A percentile compares a stretch with the other conserved stretches of the same genome.
Conservation (phyloP, 2,797 vertebrate genomes). For the Kryptopterus vitreolus region DNA sequence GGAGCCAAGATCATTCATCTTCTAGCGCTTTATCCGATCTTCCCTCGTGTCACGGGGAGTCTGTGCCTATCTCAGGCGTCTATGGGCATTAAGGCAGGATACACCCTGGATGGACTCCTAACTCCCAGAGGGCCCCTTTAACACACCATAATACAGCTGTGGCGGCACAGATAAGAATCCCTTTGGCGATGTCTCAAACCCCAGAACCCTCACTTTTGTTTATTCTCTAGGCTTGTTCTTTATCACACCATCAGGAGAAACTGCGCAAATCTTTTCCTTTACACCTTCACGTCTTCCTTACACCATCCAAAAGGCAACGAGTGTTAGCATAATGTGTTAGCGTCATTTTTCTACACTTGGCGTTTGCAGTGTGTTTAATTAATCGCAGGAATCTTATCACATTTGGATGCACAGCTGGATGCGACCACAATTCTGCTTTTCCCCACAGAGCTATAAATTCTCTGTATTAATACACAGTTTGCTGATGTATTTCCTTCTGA, state of each 20-base stretch:
- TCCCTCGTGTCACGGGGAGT: no score
- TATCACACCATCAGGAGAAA: slow-evolving; percentile 16
- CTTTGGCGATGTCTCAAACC: slow-evolving; percentile 32
- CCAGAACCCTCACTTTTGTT: slow-evolving; percentile 9
- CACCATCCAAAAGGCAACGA: not conserved
- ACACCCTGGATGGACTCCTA: no score
- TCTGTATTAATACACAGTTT: not conserved
- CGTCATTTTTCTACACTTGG: not conserved
- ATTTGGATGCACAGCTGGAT: not conserved
- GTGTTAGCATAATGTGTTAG: no score
- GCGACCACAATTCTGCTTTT: not conserved
- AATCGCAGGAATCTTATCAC: no score
- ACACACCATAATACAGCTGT: slow-evolving; percentile 28
- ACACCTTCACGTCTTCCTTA: not conserved
- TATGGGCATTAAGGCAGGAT: no score
- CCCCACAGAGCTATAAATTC: not conserved
- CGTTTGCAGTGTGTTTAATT: not conserved
- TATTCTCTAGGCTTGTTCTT: slow-evolving; percentile 4
- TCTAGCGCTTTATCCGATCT: no score
- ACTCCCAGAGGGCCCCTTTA: slow-evolving; percentile 29
- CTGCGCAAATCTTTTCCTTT: slow-evolving; percentile 23
- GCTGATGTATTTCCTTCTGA: not conserved
- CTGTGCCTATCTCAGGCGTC: no score
- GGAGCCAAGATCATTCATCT: no score
- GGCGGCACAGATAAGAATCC: slow-evolving; percentile 46